A percentile compares a stretch with the other conserved stretches of the same genome.
phyloP scores from a whole-genome alignment of 2,113 vertebrate species.

The Centropus bengalensis region DNA sequence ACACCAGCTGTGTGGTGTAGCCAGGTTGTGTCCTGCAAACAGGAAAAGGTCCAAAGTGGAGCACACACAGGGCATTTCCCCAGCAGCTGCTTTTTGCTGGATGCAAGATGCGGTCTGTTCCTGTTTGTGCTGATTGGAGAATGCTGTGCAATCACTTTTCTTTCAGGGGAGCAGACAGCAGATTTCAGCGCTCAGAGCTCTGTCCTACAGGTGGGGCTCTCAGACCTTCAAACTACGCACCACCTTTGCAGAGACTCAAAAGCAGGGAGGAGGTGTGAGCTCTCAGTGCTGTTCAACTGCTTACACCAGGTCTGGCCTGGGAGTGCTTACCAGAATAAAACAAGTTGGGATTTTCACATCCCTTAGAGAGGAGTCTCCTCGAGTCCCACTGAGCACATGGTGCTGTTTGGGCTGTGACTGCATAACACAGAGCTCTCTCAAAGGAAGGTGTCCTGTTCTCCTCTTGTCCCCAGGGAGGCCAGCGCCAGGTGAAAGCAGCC shows the following conservation, averaged over 20 bases:
- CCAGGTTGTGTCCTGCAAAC: background rate
- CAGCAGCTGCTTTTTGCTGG: background rate
- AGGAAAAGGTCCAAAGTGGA: background rate
- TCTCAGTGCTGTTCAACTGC: background rate
- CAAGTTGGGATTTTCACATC: background rate
- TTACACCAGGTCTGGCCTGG: background rate
- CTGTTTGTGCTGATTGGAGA: background rate
- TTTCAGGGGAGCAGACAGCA: background rate
- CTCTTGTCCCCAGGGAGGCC: constrained; percentile 67
- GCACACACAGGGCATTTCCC: background rate
- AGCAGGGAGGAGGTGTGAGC: background rate
- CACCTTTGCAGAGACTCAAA: background rate
- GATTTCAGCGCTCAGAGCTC: background rate
- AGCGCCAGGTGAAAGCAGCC: background rate
- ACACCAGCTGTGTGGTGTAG: background rate
- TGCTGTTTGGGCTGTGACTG: background rate
- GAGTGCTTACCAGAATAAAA: background rate
- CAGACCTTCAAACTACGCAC: background rate
- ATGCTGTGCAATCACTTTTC: background rate
- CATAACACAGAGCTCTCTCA: fast-evolving
- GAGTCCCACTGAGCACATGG: background rate
- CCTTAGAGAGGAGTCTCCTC: background rate
- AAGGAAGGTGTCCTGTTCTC: background rate
- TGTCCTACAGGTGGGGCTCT: constrained; percentile 62
- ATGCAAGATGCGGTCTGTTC: background rate